A percentile compares a stretch with the other conserved stretches of the same genome.
phyloP scores from a whole-genome alignment of 2,113 vertebrate genomes.

The Eurypyga helias region DNA sequence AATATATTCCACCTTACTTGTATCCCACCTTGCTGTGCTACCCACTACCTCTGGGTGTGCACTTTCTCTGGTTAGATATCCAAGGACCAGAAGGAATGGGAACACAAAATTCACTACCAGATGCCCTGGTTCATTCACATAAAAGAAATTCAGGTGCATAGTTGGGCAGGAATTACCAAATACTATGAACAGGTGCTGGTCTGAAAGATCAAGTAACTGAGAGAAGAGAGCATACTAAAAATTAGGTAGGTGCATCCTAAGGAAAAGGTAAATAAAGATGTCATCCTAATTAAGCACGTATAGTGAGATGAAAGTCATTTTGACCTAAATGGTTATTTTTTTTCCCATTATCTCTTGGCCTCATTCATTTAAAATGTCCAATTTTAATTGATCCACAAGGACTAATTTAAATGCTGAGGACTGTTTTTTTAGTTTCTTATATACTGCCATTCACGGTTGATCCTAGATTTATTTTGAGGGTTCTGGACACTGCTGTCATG shows the following conservation, averaged over 20 bases:
- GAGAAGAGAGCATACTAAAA: neutral
- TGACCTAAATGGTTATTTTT: neutral
- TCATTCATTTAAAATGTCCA: neutral
- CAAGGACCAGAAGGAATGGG: neutral
- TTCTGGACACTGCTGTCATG: neutral
- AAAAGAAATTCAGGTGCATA: neutral
- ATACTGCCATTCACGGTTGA: neutral
- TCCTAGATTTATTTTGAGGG: neutral
- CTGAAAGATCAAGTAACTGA: neutral
- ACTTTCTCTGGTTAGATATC: neutral
- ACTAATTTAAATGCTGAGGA: neutral
- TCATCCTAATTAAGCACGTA: neutral
- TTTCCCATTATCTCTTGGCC: neutral
- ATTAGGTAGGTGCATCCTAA: neutral
- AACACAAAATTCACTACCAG: neutral
- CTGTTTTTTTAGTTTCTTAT: neutral
- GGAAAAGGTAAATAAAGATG: neutral
- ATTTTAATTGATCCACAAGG: neutral
- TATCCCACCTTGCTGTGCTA: neutral
- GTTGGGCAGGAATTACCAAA: neutral
- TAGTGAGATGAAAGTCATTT: neutral
- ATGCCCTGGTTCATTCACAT: neutral
- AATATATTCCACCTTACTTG: neutral
- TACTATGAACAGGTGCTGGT: neutral
- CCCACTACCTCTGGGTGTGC: neutral